Conservation (phyloP, 2,888 invertebrate genomes). For the Norana najaformis region DNA sequence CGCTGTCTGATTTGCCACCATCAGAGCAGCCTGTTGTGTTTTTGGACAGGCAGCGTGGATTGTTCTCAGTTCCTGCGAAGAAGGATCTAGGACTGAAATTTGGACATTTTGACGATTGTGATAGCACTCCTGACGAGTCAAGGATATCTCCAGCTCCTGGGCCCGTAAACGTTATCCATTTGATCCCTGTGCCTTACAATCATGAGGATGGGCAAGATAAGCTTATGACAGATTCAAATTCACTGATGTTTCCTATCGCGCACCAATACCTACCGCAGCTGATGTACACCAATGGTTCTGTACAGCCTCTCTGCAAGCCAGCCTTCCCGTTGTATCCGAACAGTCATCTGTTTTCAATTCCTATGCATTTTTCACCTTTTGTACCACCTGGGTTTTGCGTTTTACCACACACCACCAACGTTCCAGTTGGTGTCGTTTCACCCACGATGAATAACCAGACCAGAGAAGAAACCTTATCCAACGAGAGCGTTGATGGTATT, state of each 20-base stretch:
- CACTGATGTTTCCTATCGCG: neutral
- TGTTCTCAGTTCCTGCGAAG: neutral
- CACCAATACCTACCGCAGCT: neutral
- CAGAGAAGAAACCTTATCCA: neutral
- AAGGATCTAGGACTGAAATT: slow-evolving; percentile 13
- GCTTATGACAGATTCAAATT: neutral
- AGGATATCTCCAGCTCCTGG: neutral
- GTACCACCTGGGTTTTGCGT: neutral
- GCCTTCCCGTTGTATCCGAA: neutral
- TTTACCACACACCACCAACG: neutral
- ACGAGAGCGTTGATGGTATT: neutral
- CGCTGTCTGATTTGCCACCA: neutral
- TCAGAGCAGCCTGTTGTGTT: neutral
- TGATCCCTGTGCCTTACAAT: neutral
- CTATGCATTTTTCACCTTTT: neutral
- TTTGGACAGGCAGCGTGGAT: neutral
- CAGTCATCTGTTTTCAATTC: neutral
- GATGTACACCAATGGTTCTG: neutral
- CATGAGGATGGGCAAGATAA: neutral
- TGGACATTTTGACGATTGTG: neutral
- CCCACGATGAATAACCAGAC: neutral
- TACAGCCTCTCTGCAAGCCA: neutral
- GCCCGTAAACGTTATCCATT: neutral
- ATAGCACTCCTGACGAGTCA: neutral
- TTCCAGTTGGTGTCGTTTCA: neutral